Base-by-base conservation (phyloP, 2,113 vertebrate species). In the Sebastes fasciatus region DNA sequence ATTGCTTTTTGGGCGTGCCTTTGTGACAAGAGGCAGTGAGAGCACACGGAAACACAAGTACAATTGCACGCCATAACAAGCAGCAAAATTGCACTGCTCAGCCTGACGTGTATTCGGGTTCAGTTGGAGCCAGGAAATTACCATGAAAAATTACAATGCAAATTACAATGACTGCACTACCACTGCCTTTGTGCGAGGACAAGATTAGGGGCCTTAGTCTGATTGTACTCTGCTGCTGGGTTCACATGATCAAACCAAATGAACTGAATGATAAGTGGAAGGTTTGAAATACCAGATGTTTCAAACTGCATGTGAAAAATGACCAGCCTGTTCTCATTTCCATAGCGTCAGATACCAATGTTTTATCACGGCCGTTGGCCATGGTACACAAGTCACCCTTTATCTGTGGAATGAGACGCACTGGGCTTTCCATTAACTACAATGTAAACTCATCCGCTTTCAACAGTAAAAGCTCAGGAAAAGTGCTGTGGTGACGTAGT, bases 11-110 rank as follows among this genome's bases (percentile, higher is more conserved):
- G 60, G 77, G 42, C 2, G 11, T 55, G 45, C 11, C 55, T 76
- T 26, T 79, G 26, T 54, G 46, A 74, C 69, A 78, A 57, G 51
- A 61, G 64, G 73, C 19, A 60, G 40, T 19, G 16, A 55, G n/a
- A 55, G 45, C n/a, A 61, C 42, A 43, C 7, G 12, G 48, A 67
- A 74, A 69, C 52, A 74, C 73, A 8, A 64, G 51, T 65, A 16
- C 61, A 81, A 84, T 77, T 77, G 72, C 70, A 61, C 13, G 17
- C n/a, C 40, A 19, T 67, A 75, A 77, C 77, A 86, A 63, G 12
- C 0, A 51, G 10, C 26, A 60, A 46, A 75, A 80, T 70, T 66
- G 54, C 45, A 46, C 75, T 40, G 55, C 74, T 86, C 65, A 14
- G 67, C 54, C 67, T 61, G 26, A 75, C 64, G 16, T 76, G 61